Evolutionary conservation across 2,888 invertebrate genomes (phyloP).

Genomic region (Lycophotia porphyrea): DNA sequence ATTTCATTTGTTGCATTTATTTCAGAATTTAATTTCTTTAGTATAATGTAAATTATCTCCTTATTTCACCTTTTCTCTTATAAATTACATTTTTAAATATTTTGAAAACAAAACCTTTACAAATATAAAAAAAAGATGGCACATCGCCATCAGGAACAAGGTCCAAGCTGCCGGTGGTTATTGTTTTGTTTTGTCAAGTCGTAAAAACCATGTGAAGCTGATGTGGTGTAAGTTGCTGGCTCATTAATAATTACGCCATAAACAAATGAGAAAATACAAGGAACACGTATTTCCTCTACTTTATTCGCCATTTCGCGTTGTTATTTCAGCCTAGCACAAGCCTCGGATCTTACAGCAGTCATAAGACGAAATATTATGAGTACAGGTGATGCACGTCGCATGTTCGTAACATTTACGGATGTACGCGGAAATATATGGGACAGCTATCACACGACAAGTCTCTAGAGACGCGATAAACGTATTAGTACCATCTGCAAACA

Average conservation of each 20-base stretch:
- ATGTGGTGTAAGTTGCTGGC: background rate
- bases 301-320: constrained; percentile 16
- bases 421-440: constrained; percentile 35
- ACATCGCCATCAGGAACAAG: too few relatives aligned
- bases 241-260: background rate
- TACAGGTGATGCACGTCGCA: constrained; percentile 44
- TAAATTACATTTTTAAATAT: too few relatives aligned
- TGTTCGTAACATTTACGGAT: constrained; percentile 31
- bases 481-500: constrained; percentile 18
- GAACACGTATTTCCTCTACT: background rate
- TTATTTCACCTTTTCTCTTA: too few relatives aligned
- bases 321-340: constrained; percentile 25
- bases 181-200: background rate
- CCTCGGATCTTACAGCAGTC: constrained; percentile 5
- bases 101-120: too few relatives aligned
- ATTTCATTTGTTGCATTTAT: background rate
- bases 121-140: too few relatives aligned
- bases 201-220: background rate
- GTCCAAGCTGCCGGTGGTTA: too few relatives aligned
- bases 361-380: constrained; percentile 42
- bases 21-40: background rate
- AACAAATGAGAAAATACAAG: background rate
- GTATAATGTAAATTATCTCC: too few relatives aligned
- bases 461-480: constrained; percentile 19
- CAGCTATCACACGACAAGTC: constrained; percentile 15